phyloP scores from a whole-genome alignment of 2,797 vertebrate species.

The Chaetophractus vellerosus region DNA sequence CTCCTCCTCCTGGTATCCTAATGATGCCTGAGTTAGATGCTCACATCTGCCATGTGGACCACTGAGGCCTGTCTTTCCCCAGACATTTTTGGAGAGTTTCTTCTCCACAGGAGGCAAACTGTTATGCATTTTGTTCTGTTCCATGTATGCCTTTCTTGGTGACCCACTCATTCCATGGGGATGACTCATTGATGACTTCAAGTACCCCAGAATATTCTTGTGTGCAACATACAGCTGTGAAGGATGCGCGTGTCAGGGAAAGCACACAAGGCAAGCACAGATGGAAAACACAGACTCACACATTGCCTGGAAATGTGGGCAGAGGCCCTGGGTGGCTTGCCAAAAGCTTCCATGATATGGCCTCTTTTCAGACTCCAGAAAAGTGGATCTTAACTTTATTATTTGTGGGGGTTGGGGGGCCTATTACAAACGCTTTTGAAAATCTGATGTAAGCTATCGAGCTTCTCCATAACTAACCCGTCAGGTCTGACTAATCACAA shows the following conservation, averaged over 20 bases:
- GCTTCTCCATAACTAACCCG: not conserved
- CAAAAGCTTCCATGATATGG: not conserved
- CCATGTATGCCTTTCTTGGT: conserved; percentile 61
- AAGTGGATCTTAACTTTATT: not conserved
- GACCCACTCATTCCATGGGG: conserved; percentile 71
- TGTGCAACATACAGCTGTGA: conserved; percentile 67
- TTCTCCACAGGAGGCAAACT: conserved; percentile 50
- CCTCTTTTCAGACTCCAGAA: conserved; percentile 46
- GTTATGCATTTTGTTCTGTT: conserved; percentile 48
- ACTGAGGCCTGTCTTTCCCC: not conserved
- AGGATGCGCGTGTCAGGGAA: conserved; percentile 27
- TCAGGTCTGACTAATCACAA: conserved; percentile 30
- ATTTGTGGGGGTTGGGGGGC: not conserved
- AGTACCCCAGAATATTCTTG: conserved; percentile 74
- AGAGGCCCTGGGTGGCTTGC: not conserved
- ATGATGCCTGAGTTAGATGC: not conserved
- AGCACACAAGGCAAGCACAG: conserved; percentile 42
- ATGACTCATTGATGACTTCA: conserved; percentile 77
- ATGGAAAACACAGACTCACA: conserved; percentile 68
- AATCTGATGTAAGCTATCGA: not conserved
- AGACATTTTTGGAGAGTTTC: not conserved
- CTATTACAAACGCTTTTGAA: not conserved
- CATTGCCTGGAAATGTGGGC: not conserved
- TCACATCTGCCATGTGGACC: not conserved
- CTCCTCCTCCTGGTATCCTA: not conserved